Base-by-base conservation (phyloP, 2,888 invertebrate genomes). In the Pseudoips prasinana region DNA sequence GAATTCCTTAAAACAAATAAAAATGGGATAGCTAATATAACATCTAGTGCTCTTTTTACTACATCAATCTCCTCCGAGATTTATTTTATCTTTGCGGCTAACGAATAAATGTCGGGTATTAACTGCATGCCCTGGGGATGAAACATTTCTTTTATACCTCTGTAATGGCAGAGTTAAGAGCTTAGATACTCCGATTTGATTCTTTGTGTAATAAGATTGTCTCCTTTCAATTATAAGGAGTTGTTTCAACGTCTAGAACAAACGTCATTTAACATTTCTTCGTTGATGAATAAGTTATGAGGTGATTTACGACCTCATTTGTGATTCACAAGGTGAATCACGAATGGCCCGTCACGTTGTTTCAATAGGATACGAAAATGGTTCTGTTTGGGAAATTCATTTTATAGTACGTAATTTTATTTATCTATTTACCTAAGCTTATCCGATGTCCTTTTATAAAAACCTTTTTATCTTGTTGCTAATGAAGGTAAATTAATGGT, bases 91-190 rank as follows among this genome's bases (percentile, higher is more conserved):
- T 45, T 39, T 34, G 57, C 22, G 39, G 36, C 45, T 50, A 52
- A 53, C 50, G 42, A 46, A 39, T 42, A 41, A 45, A 39, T 57
- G 38, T 37, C 32, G 27, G 40, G 35, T 39, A 25, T 25, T 32
- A 29, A 48, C 36, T 47, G 50, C 50, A 47, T 43, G 39, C 34
- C 26, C 32, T 22, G 25, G 19, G 33, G 29, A 40, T 39, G 9
- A 18, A 40, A 25, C 29, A 23, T 39, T 48, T 22, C 37, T 57
- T 56, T 51, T 53, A 57, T 57, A 57, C 45, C 40, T 27, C 27
- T 39, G 33, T 45, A 48, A 57, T 51, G 31, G 44, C 51, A 27
- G 37, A 51, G 47, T 46, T 52, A 55, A 52, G 45, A 52, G 53
- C 30, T 24, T 40, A 14, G 14, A 2, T 14, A 14, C 14, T 38